Base-by-base conservation (phyloP, 2,113 vertebrate genomes). In the Solea solea region DNA sequence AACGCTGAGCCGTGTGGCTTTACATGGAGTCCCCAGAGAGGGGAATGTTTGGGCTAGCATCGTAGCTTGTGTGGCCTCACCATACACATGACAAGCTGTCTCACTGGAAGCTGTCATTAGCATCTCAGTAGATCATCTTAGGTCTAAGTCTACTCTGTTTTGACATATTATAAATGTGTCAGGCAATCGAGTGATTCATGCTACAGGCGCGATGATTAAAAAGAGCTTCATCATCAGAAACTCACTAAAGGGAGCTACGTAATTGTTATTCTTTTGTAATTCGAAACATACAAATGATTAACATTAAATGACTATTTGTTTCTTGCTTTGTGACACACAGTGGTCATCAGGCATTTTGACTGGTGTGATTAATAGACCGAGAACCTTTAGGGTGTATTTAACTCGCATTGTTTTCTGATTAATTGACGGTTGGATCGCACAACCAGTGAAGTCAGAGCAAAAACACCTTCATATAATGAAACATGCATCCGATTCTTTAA, bases 101-200 rank as follows among this genome's bases (percentile, higher is more conserved):
- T 80, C 48, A 41, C 69, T 77, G 27, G 3, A 62, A 65, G 70
- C 68, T 74, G 59, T 76, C 86, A 77, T 82, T 83, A 85, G 72
- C 52, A 69, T 84, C 65, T 39, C 44, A 66, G 63, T 45, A 45
- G 54, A 69, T 80, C 45, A 67, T 63, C 72, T 34, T 13, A 40
- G 65, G 34, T 55, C 15, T 54, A 46, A 79, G 49, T 57, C 25
- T 16, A 4, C 66, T 40, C 45, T 79, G 75, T 79, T 82, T 34
- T 83, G 83, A 80, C 85, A 80, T 56, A 76, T 28, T 59, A 62
- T 77, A 54, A 72, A 80, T 1, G n/a, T 56, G 67, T 62, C 74
- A 27, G 39, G 27, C 21, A 27, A 53, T 82, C 52, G 64, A 64
- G 66, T 72, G 67, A 70, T 34, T 41, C 7, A 34, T 75, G 51